phyloP scores from a whole-genome alignment of 2,888 invertebrate species.

The Cephus sareptanus region DNA sequence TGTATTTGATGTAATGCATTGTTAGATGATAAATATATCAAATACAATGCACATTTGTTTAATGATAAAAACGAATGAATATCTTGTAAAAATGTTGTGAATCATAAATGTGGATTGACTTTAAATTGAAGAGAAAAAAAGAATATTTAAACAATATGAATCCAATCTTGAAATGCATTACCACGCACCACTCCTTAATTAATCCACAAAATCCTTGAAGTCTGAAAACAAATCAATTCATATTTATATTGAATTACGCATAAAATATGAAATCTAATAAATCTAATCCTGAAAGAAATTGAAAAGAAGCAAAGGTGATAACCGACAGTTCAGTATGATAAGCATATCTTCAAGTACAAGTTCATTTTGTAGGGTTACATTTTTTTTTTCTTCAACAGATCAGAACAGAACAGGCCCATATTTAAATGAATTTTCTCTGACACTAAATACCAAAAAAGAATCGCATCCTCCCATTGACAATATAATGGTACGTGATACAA shows the following conservation, averaged over 20 bases:
- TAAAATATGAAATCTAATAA: background rate
- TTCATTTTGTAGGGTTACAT: background rate
- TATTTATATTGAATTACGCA: background rate
- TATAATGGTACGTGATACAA: background rate
- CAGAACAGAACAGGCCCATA: constrained; percentile 1
- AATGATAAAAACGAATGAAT: background rate
- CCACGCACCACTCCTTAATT: constrained; percentile 29
- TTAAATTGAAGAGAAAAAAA: background rate
- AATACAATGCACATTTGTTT: background rate
- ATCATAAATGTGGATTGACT: background rate
- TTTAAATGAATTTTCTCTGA: background rate
- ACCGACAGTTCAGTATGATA: background rate
- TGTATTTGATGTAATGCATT: background rate
- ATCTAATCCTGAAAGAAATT: background rate
- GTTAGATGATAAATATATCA: background rate
- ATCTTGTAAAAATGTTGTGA: background rate
- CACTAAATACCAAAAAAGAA: background rate
- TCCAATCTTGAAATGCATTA: constrained; percentile 23
- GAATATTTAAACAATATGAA: constrained; percentile 1
- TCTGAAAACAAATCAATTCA: background rate
- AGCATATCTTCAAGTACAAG: background rate
- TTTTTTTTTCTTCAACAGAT: background rate
- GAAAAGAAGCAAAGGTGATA: background rate
- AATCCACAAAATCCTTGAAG: background rate
- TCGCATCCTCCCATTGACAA: background rate